Conservation (phyloP, 64 coral and sea anemone genomes). For the Hydrozoanthus tunicans region DNA sequence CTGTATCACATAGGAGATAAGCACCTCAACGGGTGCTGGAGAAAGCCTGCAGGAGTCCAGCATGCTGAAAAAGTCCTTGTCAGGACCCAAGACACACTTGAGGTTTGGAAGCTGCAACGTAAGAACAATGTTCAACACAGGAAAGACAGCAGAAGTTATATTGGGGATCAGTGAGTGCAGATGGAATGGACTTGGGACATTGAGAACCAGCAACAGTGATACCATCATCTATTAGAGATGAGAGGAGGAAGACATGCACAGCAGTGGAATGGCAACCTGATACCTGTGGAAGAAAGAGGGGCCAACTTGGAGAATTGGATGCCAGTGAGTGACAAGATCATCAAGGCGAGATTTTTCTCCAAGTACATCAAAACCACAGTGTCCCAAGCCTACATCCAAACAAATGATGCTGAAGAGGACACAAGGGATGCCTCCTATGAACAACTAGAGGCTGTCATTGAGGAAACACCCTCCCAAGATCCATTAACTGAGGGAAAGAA, state of each 20-base stretch:
- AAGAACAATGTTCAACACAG: conserved; percentile 30
- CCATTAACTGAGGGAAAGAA: too few species aligned
- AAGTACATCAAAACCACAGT: conserved; percentile 1
- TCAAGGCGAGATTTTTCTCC: not conserved
- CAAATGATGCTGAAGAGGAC: too few species aligned
- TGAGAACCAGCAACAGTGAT: conserved; percentile 17
- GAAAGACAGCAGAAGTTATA: conserved; percentile 25
- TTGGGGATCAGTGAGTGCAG: not conserved
- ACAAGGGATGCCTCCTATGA: too few species aligned
- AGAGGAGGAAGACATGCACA: conserved; percentile 21
- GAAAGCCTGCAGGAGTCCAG: conserved; percentile 15
- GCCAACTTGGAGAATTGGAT: conserved; percentile 52
- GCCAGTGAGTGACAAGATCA: not conserved
- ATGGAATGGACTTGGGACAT: not conserved
- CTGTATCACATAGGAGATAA: conserved; percentile 42
- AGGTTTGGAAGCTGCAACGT: conserved; percentile 29
- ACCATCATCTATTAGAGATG: conserved; percentile 55
- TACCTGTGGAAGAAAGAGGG: conserved; percentile 30
- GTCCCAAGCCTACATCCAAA: too few species aligned
- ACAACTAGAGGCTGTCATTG: too few species aligned
- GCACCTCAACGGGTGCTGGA: not conserved
- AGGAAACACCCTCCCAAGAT: too few species aligned
- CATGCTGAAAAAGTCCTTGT: conserved; percentile 28
- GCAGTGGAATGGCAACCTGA: conserved; percentile 21
- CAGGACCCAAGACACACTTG: not conserved